These are phyloP conservation scores for Pangasius krempfi DNA, from an alignment of 2,797 vertebrate species.

Conservation along the genomic window DNA sequence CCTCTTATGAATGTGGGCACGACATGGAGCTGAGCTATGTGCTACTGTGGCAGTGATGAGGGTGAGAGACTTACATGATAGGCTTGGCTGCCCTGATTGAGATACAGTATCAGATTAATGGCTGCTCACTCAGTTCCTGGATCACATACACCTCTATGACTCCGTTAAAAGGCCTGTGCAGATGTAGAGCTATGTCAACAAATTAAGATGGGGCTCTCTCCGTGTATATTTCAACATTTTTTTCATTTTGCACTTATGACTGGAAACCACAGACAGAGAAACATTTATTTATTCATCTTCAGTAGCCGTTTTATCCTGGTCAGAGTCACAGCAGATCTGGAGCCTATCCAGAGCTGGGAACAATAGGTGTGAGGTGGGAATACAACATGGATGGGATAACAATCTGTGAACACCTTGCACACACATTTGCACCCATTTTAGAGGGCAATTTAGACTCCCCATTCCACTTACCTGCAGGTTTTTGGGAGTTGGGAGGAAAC, in stretches of 20 bases:
- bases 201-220: background rate
- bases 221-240: background rate
- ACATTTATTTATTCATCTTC: background rate
- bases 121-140: background rate
- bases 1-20: constrained; percentile 61
- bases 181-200: background rate
- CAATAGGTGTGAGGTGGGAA: background rate
- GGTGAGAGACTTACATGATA: constrained; percentile 28
- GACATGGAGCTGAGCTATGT: constrained; percentile 59
- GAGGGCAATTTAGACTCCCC: background rate
- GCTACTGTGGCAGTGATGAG: constrained; percentile 57
- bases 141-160: constrained; percentile 1
- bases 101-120: constrained; percentile 39
- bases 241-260: background rate
- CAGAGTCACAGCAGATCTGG: background rate
- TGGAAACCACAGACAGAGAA: background rate
- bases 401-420: background rate
- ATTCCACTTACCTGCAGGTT: background rate
- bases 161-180: background rate
- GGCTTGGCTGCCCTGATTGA: constrained; percentile 54
- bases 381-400: background rate
- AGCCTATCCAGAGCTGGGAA: background rate
- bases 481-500: background rate
- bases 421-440: background rate
- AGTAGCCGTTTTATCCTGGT: background rate